phyloP scores from a whole-genome alignment of 2,113 vertebrate species.

The Ailurus styani region DNA sequence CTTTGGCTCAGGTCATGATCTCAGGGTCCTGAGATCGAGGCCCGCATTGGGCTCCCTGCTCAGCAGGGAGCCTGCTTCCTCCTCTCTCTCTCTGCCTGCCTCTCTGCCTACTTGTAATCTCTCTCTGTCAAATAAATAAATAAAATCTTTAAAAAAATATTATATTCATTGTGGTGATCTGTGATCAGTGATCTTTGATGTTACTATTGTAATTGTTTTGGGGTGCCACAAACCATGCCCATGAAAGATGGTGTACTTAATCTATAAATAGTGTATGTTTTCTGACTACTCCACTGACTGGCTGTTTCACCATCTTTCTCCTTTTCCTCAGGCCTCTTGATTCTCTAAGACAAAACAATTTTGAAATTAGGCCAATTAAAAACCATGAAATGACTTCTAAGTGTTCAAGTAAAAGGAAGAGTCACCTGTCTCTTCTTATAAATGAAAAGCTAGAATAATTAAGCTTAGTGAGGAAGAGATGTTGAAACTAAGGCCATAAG shows the following conservation, averaged over 20 bases:
- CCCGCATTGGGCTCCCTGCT: no score
- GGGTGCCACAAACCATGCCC: neutral
- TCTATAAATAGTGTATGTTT: neutral
- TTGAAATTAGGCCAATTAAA: neutral
- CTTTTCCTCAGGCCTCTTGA: neutral
- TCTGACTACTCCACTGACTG: neutral
- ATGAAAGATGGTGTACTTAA: neutral
- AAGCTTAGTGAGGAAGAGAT: neutral
- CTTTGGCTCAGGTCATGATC: no score
- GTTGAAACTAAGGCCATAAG: neutral
- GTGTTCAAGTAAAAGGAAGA: neutral
- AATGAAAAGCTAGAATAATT: neutral
- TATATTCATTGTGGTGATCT: no score
- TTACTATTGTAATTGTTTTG: no score
- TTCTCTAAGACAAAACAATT: neutral
- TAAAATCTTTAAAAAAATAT: no score
- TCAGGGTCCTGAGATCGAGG: no score
- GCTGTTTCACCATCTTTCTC: neutral
- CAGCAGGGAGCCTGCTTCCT: no score
- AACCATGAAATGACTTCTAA: neutral
- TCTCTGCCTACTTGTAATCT: no score
- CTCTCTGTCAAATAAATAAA: no score
- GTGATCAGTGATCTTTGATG: no score
- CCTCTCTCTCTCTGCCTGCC: no score
- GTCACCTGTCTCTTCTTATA: neutral